A percentile compares a stretch with the other conserved stretches of the same genome.
These are phyloP conservation scores for Heloderma charlesbogerti DNA, from an alignment of 2,113 vertebrate species.

Conservation along the genomic window DNA sequence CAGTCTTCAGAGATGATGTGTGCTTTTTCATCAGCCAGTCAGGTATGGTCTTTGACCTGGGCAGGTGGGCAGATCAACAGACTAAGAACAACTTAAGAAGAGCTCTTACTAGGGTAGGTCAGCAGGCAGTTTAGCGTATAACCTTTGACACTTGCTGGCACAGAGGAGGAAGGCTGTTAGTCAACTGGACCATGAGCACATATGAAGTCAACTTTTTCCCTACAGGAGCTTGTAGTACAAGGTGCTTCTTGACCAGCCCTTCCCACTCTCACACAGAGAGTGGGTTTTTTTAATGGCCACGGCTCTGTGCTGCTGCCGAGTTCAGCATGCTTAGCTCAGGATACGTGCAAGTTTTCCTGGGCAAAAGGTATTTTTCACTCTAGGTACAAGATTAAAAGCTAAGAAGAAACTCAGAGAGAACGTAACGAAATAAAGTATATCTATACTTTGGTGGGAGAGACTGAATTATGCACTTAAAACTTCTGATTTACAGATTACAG, in stretches of 20 bases:
- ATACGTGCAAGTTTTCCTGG: not conserved
- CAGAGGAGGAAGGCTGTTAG: not conserved
- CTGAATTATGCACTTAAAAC: not conserved
- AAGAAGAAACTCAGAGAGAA: not conserved
- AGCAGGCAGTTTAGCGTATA: not conserved
- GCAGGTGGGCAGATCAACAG: not conserved
- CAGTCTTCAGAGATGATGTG: slow-evolving; percentile 96
- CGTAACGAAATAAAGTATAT: not conserved
- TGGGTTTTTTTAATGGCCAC: not conserved
- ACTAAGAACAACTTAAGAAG: not conserved
- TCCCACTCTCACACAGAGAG: no score
- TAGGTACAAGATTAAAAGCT: not conserved
- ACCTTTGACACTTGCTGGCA: not conserved
- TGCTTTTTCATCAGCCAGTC: slow-evolving; percentile 99
- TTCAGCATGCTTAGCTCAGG: not conserved
- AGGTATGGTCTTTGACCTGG: slow-evolving; percentile 73
- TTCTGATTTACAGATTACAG: not conserved
- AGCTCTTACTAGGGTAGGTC: not conserved
- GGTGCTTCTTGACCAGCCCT: not conserved
- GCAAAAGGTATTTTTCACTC: not conserved
- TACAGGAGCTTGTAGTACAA: not conserved
- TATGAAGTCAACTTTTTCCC: not conserved
- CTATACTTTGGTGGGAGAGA: not conserved
- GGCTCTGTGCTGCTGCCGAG: not conserved
- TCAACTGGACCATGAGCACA: not conserved